Percentiles rank a stretch among this genome's conserved stretches.
These are phyloP conservation scores for Metridium senile DNA, from an alignment of 92 coral and sea anemone species.

Conservation along the genomic window DNA sequence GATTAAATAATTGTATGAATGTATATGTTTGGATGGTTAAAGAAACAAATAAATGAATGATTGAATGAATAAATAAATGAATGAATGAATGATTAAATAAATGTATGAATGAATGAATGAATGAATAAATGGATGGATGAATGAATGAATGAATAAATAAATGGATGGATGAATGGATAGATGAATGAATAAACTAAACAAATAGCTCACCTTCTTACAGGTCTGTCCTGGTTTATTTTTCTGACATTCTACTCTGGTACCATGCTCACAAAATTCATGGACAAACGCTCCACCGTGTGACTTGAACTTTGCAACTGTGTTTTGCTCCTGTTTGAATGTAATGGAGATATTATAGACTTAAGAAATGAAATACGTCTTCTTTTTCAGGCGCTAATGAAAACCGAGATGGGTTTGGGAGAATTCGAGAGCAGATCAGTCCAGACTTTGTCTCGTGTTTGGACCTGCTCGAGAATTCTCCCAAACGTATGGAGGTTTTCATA, in stretches of 20 bases:
- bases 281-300: slow-evolving; percentile 99
- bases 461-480: too few species aligned
- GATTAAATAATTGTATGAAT: background rate
- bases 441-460: too few species aligned
- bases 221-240: slow-evolving; percentile 64
- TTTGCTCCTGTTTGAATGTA: slow-evolving; percentile 83
- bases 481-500: too few species aligned
- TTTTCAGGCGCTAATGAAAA: too few species aligned
- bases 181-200: background rate
- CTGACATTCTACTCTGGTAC: slow-evolving; percentile 93
- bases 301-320: slow-evolving; percentile 91
- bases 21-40: background rate
- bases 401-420: too few species aligned
- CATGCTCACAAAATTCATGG: slow-evolving; percentile 99
- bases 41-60: background rate
- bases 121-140: background rate
- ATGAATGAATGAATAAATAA: background rate
- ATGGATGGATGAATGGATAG: background rate
- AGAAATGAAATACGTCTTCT: too few species aligned
- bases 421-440: too few species aligned
- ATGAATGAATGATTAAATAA: background rate
- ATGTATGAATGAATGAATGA: background rate
- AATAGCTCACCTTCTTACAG: slow-evolving; percentile 78
- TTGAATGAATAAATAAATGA: background rate
- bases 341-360: too few species aligned